Evolutionary conservation across 2,113 vertebrate genomes (phyloP), one percentile per base, ranked within the genome.

Genomic region (Sphyrna mokarran): DNA sequence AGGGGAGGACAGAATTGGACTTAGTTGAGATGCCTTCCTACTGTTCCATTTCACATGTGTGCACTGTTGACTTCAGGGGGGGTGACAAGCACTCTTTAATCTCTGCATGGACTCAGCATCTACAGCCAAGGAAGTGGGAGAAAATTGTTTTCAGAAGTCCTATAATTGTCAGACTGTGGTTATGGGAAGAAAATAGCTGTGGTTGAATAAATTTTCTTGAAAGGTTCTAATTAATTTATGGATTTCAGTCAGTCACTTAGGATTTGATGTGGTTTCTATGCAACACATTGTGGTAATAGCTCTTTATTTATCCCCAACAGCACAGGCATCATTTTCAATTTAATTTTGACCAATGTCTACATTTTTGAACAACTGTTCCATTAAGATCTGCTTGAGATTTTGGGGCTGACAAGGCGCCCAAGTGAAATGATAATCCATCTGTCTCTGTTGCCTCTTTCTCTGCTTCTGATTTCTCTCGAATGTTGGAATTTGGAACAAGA

Each of bases 201-300:
- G 40, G 40, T 48, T 18, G 94, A 76, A 72, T 94, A 94, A 4
- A 48, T 94, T 70, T 94, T 72, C 68, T 72, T 43, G 94, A 95
- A 95, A 95, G 40, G 33, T 37, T 93, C 89, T 40, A 93, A 93
- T 93, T 66, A 72, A 26, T 48, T 95, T 48, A 70, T 95, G 40
- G 69, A 95, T 48, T 95, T 48, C 43, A 54, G 69, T 95, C 94
- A 95, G 94, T 76, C 68, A 48, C 40, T 95, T 26, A 33, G 40
- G 68, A 26, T 18, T 66, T 93, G 89, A 93, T 66, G 9, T 63
- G n/a, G 33, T 93, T 68, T 72, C 40, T 76, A 54, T 95, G 68
- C 94, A 76, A 95, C 13, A 95, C 10, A 48, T 72, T 95, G 68
- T 48, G 93, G 93, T 14, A 95, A 72, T 26, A 95, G 68, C 69